Base-by-base conservation (phyloP, 2,888 invertebrate genomes). In the Athalia rosae region DNA sequence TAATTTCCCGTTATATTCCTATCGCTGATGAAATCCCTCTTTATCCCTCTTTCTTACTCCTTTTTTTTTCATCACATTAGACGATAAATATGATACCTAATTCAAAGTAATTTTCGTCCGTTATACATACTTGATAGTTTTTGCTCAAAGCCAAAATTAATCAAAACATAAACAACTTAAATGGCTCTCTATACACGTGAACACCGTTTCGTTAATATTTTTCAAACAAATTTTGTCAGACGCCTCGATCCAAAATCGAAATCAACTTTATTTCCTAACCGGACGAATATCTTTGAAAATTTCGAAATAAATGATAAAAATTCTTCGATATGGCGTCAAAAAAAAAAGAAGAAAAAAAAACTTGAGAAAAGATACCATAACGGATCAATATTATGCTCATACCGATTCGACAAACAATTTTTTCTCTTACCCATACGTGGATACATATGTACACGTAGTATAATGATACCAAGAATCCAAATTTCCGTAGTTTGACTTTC, bases 331-430 rank as follows among this genome's bases (percentile, higher is more conserved):
- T 3, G 11, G 45, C 15, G 0, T 67, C 7, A 0, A 59, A 58
- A 47, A 58, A 15, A 47, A 41, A 71, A n/a, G 6, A 48, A 59
- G 15, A 13, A 73, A 69, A 58, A 69, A 13, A 47, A n/a, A 47
- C 47, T 8, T 64, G 13, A 58, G n/a, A 56, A 56, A 59, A 71
- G 48, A 61, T 48, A 48, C 45, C 48, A 41, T 11, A 45, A 43
- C 41, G 3, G 61, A 11, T 48, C 61, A 62, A 62, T 61, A 56
- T 74, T 9, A 48, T 28, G 28, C 28, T 28, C 48, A 74, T 50
- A 13, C 48, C 58, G 58, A 13, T n/a, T 4, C 7, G 74, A 74
- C 61, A 62, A 74, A 74, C 74, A 62, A 48, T 74, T 61, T 74
- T 73, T 59, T 61, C 61, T 74, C n/a, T 41, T 7, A 0, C 11